Conservation (phyloP, 2,888 invertebrate species). For the Agrotis ipsilon region DNA sequence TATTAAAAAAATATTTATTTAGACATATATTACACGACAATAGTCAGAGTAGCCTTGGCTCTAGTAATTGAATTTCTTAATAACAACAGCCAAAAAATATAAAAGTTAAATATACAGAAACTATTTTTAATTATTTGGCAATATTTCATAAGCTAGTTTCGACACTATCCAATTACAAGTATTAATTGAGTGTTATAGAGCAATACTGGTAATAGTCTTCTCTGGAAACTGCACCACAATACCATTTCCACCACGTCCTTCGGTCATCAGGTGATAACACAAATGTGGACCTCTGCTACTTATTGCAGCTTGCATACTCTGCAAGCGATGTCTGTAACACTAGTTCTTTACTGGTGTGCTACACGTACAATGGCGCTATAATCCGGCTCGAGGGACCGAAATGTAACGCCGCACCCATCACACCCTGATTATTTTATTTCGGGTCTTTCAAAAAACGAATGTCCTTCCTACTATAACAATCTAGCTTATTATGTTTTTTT, state of each 20-base stretch:
- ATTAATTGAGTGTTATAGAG: not conserved
- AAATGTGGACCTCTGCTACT: no score
- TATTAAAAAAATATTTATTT: not conserved
- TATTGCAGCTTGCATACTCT: no score
- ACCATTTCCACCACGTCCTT: not conserved
- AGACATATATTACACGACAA: not conserved
- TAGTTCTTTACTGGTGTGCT: no score
- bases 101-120: not conserved
- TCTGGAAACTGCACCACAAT: not conserved
- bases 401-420: no score
- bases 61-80: not conserved
- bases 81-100: not conserved
- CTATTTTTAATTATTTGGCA: not conserved
- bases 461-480: no score
- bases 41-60: not conserved
- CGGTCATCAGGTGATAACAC: not conserved
- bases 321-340: no score
- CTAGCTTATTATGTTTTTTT: no score
- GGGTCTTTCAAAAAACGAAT: no score
- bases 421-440: no score
- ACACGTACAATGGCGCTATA: no score
- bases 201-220: not conserved
- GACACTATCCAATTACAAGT: not conserved
- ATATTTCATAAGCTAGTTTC: not conserved
- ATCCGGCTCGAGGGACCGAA: no score